Base-by-base conservation (phyloP, 2,797 vertebrate genomes). In the Eulemur rubriventer region DNA sequence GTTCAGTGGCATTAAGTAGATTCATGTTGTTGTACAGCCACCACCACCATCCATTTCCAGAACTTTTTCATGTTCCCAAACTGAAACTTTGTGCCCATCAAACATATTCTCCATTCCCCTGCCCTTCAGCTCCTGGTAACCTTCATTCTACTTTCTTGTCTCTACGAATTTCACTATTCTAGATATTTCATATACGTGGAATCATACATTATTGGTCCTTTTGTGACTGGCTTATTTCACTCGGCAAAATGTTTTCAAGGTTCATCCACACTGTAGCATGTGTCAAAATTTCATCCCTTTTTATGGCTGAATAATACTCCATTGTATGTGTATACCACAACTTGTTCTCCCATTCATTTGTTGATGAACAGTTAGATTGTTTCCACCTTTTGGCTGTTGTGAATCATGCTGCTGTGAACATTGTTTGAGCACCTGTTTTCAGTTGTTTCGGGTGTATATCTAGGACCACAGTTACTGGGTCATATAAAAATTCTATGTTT, bases 301-400 rank as follows among this genome's bases (percentile, higher is more conserved):
- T 55, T 35, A 43, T 82, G 9, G 1, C n/a, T 35, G 8, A 46
- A 38, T 72, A 87, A 35, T 63, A 30, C 38, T 46, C 33, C 28
- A 16, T 14, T 52, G 2, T 48, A 1, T 6, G 1, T n/a, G 2
- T 5, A 1, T 7, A 17, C 33, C 33, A 7, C 33, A 28, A 12
- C 79, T 73, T 84, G 48, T 72, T 59, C 18, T 59, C 69, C 20
- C 35, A 6, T 41, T 48, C 10, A 1, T 79, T 33, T 82, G 16
- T 69, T 48, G 22, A 38, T 61, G 12, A 67, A 26, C 38, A 7
- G 38, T 75, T 28, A 43, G 6, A 18, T 87, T 70, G n/a, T 88
- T 82, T 63, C 72, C 26, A 59, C 4, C 65, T 94, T 72, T 52
- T 33, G 28, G 46, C 30, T 57, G 2, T 41, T 41, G 20, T 67